A percentile compares a stretch with the other conserved stretches of the same genome.
Conservation (phyloP, 2,888 invertebrate species). For the Polyploca ridens region DNA sequence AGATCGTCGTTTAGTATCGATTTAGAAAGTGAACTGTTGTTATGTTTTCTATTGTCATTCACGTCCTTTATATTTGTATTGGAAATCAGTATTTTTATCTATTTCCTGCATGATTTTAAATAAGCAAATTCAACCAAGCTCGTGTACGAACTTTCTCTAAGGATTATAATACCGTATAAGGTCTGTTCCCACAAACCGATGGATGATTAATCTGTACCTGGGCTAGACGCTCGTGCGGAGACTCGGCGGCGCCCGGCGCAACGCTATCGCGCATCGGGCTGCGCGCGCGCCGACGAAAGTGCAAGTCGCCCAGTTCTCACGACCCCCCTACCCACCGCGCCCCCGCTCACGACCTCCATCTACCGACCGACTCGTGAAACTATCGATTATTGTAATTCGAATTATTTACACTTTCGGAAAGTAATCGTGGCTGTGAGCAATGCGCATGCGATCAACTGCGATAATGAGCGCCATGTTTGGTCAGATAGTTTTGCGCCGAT, state of each 20-base stretch:
- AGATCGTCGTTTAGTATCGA: conserved; percentile 45
- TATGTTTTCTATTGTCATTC: conserved; percentile 60
- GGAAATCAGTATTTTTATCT: conserved; percentile 22
- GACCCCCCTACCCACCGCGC: conserved; percentile 53
- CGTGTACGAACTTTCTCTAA: conserved; percentile 40
- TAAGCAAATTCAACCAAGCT: neutral
- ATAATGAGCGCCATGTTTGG: conserved; percentile 58
- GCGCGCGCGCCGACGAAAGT: conserved; percentile 74
- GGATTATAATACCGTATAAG: conserved; percentile 37
- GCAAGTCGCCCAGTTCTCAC: conserved; percentile 81
- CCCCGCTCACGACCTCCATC: conserved; percentile 42
- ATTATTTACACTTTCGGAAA: conserved; percentile 72
- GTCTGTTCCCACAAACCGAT: conserved; percentile 27
- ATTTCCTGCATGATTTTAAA: conserved; percentile 31
- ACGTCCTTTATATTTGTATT: conserved; percentile 40
- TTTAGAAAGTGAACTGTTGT: conserved; percentile 66
- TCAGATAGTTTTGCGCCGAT: conserved; percentile 25
- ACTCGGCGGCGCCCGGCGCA: conserved; percentile 65
- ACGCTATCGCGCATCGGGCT: conserved; percentile 57
- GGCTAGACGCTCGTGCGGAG: conserved; percentile 64
- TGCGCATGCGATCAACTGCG: conserved; percentile 52
- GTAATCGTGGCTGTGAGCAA: conserved; percentile 49
- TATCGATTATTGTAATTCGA: conserved; percentile 68
- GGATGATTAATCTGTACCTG: conserved; percentile 64
- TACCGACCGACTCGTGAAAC: conserved; percentile 52